These are phyloP conservation scores for Toxostoma redivivum DNA, from an alignment of 2,113 vertebrate species.

Conservation along the genomic window DNA sequence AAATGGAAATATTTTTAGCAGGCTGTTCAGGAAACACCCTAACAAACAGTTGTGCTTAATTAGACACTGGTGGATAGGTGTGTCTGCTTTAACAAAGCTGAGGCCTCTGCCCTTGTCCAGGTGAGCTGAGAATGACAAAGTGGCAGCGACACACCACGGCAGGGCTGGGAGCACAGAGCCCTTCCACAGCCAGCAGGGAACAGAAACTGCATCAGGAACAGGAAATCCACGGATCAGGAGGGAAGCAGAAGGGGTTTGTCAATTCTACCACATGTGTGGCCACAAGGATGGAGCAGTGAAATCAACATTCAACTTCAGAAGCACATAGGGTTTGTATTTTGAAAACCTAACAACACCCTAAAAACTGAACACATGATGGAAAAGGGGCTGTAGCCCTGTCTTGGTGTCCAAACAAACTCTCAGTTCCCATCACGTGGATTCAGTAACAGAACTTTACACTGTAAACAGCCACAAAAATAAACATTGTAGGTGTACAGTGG, in stretches of 20 bases:
- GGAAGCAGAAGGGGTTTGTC: background rate
- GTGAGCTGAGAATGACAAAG: background rate
- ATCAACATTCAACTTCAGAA: background rate
- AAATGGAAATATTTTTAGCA: background rate
- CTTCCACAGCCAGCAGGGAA: background rate
- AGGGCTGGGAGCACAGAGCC: background rate
- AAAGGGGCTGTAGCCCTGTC: background rate
- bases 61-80: background rate
- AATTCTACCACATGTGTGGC: background rate
- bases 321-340: background rate
- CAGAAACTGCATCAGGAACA: background rate
- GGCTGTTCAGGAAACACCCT: background rate
- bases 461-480: background rate
- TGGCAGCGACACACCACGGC: background rate
- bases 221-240: background rate
- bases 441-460: background rate
- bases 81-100: background rate
- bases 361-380: rapidly evolving
- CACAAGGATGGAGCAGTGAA: background rate
- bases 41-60: background rate
- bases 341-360: background rate
- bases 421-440: background rate
- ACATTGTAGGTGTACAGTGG: rapidly evolving
- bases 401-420: background rate
- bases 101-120: background rate